A percentile compares a stretch with the other conserved stretches of the same genome.
phyloP scores from a whole-genome alignment of 2,888 invertebrate genomes.

The Lysandra coridon region DNA sequence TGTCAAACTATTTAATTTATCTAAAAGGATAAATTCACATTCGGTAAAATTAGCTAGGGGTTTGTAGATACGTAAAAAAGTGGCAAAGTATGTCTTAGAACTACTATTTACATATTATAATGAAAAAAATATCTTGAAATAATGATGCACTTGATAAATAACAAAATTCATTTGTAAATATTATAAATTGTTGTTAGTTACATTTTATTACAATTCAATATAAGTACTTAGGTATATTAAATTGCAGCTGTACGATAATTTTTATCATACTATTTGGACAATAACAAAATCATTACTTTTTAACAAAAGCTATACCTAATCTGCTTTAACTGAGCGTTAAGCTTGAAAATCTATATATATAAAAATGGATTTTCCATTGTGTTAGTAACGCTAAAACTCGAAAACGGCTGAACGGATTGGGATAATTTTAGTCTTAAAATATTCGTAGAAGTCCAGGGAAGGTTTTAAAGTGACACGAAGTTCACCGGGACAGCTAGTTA shows the following conservation, averaged over 20 bases:
- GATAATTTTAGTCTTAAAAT: too few relatives aligned
- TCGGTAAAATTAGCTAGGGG: slow-evolving; percentile 46
- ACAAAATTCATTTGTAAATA: background rate
- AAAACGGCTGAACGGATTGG: too few relatives aligned
- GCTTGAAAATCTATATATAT: background rate
- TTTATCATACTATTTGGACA: background rate
- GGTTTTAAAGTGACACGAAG: too few relatives aligned
- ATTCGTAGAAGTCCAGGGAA: too few relatives aligned
- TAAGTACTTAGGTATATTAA: background rate
- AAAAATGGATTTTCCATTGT: too few relatives aligned
- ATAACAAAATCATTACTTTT: background rate
- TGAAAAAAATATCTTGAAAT: background rate
- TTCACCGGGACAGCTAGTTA: too few relatives aligned
- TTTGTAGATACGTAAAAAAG: slow-evolving; percentile 77
- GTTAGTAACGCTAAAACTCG: too few relatives aligned
- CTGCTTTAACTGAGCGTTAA: background rate
- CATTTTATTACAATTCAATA: background rate
- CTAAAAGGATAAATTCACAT: slow-evolving; percentile 47
- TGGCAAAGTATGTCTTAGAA: slow-evolving; percentile 75
- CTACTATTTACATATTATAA: slow-evolving; percentile 65
- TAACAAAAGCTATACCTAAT: background rate
- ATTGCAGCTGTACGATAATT: background rate
- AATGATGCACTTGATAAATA: background rate
- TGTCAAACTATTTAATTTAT: slow-evolving; percentile 32
- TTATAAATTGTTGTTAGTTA: background rate